Evolutionary conservation across 2,797 vertebrate species (phyloP).

Genomic region (Enteromius paludinosus): DNA sequence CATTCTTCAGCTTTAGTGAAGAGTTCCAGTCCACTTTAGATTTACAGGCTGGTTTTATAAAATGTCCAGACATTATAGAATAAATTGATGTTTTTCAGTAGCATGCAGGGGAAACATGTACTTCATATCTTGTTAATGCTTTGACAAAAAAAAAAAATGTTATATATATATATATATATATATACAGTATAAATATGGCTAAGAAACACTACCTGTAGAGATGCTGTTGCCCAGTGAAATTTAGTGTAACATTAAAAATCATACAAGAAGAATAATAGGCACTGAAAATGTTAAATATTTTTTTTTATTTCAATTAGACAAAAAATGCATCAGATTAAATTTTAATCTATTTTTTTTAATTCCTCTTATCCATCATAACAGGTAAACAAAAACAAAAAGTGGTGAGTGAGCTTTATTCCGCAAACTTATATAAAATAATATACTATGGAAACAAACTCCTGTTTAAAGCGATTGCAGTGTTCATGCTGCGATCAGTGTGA

Average conservation of each 20-base stretch:
- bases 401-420: conserved; percentile 79
- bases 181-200: neutral
- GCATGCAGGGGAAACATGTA: neutral
- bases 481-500: neutral
- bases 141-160: neutral
- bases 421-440: neutral
- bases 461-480: neutral
- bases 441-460: neutral
- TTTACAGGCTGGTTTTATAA: neutral
- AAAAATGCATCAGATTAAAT: neutral
- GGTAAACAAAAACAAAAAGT: conserved; percentile 99
- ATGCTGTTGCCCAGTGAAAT: neutral
- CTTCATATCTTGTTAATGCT: neutral
- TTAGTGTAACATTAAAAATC: neutral
- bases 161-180: too few relatives aligned
- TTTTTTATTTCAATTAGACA: neutral
- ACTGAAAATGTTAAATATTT: neutral
- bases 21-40: neutral
- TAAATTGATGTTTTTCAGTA: conserved; percentile 1
- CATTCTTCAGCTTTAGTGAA: neutral
- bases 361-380: conserved; percentile 78
- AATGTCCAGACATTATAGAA: neutral
- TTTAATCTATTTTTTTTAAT: conserved; percentile 10
- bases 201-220: neutral
- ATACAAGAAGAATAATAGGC: neutral